Evolutionary conservation across 2,113 vertebrate species (phyloP), one percentile per base, ranked within the genome.

Genomic region (Heterochromis multidens): DNA sequence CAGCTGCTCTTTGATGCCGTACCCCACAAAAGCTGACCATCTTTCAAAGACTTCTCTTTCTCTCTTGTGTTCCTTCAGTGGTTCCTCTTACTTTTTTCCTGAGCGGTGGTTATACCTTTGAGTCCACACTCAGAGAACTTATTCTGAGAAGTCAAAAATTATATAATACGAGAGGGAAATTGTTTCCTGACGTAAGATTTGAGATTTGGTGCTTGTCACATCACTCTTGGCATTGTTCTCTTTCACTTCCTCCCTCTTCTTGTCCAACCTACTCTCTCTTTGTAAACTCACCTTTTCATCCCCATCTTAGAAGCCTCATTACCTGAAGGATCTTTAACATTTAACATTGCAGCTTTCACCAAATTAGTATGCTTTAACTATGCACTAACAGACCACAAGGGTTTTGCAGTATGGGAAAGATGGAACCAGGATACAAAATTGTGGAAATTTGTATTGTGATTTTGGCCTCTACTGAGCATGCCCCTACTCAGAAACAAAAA

Each of bases 11-110:
- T 93, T 92, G 87, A 93, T 92, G 82, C 83, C 46, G 79, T 88
- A 84, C 86, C 87, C 85, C 86, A 89, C 86, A 94, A 92, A 89
- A 90, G 86, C 88, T 91, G 93, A 93, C 91, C 88, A 80, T 90
- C 85, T 89, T 91, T 91, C 89, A 93, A 91, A 92, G 89, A 80
- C 83, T 90, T 77, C 10, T 82, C 56, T 83, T 67, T 76, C 58
- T 91, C 80, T 88, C 83, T 81, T 86, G n/a, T 85, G 60, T 83
- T 87, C 85, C 56, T 63, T 79, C 91, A 70, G 79, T 86, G 35
- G 74, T 31, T 84, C 81, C 19, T 40, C 77, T 82, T 83, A 23
- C 57, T 67, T 89, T 84, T 83, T 40, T 82, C 19, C 56, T 79
- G 67, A 83, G 76, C 81, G 57, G 77, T 84, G 29, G 65, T 85